phyloP scores from a whole-genome alignment of 2,113 vertebrate species.

The Orientallactaga bullata region DNA sequence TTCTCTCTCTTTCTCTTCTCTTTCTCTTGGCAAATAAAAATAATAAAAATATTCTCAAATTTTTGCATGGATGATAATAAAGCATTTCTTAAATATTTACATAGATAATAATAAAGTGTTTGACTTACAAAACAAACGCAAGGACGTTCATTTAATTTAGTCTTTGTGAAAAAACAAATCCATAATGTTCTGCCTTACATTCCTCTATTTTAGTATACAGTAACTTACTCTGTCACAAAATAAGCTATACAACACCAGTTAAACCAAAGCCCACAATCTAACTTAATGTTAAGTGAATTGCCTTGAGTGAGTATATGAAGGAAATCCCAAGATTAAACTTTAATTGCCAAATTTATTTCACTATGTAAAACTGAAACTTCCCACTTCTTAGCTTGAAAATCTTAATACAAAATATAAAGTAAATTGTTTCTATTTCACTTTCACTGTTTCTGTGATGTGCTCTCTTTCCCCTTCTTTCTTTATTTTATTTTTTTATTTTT shows the following conservation, averaged over 20 bases:
- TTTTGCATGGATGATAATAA: background rate
- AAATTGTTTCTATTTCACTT: background rate
- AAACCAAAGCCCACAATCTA: background rate
- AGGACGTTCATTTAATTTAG: conserved; percentile 27
- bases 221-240: conserved; percentile 4
- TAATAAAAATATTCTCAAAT: background rate
- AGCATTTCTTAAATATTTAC: conserved; percentile 30
- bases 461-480: background rate
- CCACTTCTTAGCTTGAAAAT: background rate
- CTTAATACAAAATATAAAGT: conserved; percentile 33
- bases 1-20: too few relatives aligned
- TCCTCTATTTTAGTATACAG: background rate
- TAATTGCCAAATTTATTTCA: conserved; percentile 28
- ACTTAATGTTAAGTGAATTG: conserved; percentile 14
- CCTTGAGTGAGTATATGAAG: background rate
- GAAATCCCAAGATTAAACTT: conserved; percentile 47
- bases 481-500: too few relatives aligned
- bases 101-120: conserved; percentile 37
- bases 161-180: conserved; percentile 10
- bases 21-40: background rate
- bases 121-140: conserved; percentile 40
- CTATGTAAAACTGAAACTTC: background rate
- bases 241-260: background rate
- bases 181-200: background rate
- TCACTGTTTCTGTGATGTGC: background rate